Base-by-base conservation (phyloP, 2,797 vertebrate species). In the Danio tinwini region DNA sequence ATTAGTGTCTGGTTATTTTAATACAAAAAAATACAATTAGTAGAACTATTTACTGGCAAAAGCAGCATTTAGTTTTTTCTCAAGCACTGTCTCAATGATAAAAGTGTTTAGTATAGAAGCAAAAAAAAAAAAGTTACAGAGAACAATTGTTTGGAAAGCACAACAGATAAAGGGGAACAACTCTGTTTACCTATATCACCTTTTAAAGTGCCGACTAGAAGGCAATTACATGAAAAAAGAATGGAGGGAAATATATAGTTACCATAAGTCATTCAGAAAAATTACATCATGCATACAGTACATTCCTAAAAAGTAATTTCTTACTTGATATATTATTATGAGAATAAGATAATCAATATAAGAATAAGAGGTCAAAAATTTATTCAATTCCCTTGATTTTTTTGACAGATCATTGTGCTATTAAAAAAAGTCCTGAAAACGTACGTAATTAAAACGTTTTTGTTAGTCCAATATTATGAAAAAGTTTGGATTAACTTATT, bases 101-200 rank as follows among this genome's bases (percentile, higher is more conserved):
- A 40, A 39, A 44, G 29, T 13, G 13, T 44, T 42, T 21, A 17
- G 10, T 70, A 19, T 7, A 9, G 7, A 21, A 71, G 16, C 39
- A 19, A 44, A n/a, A 16, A 29, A 29, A 29, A 3, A 29, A 29
- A 63, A 39, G 65, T n/a, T n/a, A 58, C 62, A 67, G 17, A 12
- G 62, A 16, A 67, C 7, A 55, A 62, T 56, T 47, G 19, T 42
- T 65, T 1, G 19, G 19, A 56, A 55, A 76, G n/a, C 74, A 56
- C 17, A 39, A 44, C 12, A 21, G 3, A 69, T 16, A 12, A 81
- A 49, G 21, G 40, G 58, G 45, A 50, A 76, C 50, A 56, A 44
- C n/a, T 81, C 73, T 13, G 63, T 81, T 81, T 81, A 81, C 79
- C 79, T 81, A 71, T 76, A 44, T 81, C 80, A 76, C 74, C 80